Conservation (phyloP, 2,113 vertebrate genomes). For the Scatophagus argus region DNA sequence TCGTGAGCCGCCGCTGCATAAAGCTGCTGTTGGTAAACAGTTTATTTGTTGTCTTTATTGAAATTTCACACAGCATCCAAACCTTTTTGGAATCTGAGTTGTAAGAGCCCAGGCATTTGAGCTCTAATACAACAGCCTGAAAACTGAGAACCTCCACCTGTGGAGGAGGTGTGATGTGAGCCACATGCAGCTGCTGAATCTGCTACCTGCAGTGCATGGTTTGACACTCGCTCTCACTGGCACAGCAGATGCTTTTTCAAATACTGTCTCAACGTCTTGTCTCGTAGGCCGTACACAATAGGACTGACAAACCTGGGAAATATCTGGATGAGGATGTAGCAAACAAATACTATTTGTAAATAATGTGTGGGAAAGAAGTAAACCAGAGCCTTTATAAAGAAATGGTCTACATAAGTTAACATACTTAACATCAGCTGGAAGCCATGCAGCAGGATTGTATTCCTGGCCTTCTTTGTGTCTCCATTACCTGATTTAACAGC, state of each 20-base stretch:
- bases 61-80: too few relatives aligned
- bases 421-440: constrained; percentile 64
- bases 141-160: too few relatives aligned
- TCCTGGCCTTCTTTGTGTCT: constrained; percentile 52
- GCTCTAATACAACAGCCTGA: too few relatives aligned
- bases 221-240: neutral
- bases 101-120: too few relatives aligned
- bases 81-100: too few relatives aligned
- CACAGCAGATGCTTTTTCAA: constrained; percentile 60
- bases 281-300: constrained; percentile 76
- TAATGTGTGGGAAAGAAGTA: constrained; percentile 33
- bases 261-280: constrained; percentile 69
- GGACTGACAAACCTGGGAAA: constrained; percentile 78
- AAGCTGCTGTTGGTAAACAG: too few relatives aligned
- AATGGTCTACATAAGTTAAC: constrained; percentile 53
- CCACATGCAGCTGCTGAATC: too few relatives aligned
- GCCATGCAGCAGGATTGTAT: constrained; percentile 55
- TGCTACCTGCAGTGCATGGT: too few relatives aligned
- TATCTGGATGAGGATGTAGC: constrained; percentile 65
- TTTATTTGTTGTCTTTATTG: too few relatives aligned
- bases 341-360: neutral
- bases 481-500: constrained; percentile 28
- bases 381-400: neutral
- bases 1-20: too few relatives aligned
- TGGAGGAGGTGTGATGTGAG: too few relatives aligned